Conservation (phyloP, 1,140 invertebrate species). For the Lucilia sericata region DNA sequence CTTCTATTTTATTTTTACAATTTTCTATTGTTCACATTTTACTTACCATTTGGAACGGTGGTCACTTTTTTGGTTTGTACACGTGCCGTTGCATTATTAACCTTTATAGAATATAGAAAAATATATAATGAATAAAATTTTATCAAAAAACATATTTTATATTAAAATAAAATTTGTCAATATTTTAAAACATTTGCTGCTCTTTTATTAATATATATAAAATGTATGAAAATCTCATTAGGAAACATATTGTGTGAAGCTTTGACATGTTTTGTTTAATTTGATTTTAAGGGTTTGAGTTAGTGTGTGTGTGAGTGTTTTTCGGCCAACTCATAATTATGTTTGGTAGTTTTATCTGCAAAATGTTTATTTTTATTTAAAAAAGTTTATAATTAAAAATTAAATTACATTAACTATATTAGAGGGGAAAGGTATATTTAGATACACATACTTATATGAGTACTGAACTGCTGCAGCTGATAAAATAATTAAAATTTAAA, state of each 20-base stretch:
- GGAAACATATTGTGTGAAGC: not conserved
- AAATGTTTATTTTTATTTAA: not conserved
- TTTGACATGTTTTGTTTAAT: slow-evolving; percentile 29
- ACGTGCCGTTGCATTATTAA: slow-evolving; percentile 97
- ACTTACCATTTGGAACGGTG: slow-evolving; percentile 92
- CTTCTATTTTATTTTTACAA: not conserved
- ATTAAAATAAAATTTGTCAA: not conserved
- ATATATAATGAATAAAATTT: not conserved
- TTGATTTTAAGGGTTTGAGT: not conserved
- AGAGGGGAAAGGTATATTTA: too few species aligned
- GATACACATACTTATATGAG: too few species aligned
- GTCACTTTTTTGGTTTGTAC: slow-evolving; percentile 97
- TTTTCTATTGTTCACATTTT: slow-evolving; percentile 31
- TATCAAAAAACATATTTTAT: not conserved
- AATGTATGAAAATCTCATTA: slow-evolving; percentile 29
- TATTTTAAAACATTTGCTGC: not conserved
- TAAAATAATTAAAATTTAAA: slow-evolving; percentile 4
- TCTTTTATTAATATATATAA: not conserved
- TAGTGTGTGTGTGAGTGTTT: not conserved
- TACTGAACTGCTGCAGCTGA: not conserved
- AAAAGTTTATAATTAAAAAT: slow-evolving; percentile 8
- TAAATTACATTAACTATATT: not conserved
- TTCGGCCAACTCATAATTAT: not conserved
- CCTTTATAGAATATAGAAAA: slow-evolving; percentile 71
- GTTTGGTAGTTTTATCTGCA: too few species aligned